phyloP scores from a whole-genome alignment of 2,113 vertebrate species.

The Chrysochloris asiatica region DNA sequence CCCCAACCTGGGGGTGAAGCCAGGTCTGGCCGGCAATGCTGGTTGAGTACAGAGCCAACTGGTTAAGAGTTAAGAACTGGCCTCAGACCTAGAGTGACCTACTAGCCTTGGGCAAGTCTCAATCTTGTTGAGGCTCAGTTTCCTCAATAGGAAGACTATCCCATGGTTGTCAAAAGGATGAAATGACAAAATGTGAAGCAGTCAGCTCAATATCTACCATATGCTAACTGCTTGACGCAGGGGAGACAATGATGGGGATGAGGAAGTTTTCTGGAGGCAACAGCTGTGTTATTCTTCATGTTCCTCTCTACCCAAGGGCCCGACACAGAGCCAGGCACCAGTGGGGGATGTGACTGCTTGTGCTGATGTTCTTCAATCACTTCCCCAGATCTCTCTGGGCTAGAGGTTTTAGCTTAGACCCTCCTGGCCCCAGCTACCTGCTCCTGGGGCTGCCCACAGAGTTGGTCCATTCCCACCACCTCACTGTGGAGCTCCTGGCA shows the following conservation, averaged over 20 bases:
- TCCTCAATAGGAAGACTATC: not conserved
- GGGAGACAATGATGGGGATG: accelerated
- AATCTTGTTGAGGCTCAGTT: not conserved
- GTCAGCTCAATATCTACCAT: not conserved
- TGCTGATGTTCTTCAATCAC: not conserved
- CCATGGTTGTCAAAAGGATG: not conserved
- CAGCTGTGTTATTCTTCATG: not conserved
- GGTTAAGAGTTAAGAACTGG: not conserved
- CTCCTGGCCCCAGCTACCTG: not conserved
- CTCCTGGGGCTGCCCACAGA: too few relatives aligned
- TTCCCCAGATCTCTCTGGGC: not conserved
- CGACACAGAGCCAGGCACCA: not conserved
- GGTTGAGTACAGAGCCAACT: not conserved
- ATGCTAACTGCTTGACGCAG: not conserved
- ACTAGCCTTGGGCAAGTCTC: not conserved
- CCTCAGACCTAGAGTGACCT: not conserved
- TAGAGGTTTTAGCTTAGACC: not conserved
- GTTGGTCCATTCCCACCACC: not conserved
- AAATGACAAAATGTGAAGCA: not conserved
- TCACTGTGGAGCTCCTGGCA: not conserved
- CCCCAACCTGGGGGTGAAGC: too few relatives aligned
- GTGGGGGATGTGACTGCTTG: not conserved
- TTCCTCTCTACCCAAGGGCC: not conserved
- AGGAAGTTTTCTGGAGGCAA: not conserved
- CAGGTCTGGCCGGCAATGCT: not conserved